Base-by-base conservation (phyloP, 2,888 invertebrate species). In the Epinotia ramella region DNA sequence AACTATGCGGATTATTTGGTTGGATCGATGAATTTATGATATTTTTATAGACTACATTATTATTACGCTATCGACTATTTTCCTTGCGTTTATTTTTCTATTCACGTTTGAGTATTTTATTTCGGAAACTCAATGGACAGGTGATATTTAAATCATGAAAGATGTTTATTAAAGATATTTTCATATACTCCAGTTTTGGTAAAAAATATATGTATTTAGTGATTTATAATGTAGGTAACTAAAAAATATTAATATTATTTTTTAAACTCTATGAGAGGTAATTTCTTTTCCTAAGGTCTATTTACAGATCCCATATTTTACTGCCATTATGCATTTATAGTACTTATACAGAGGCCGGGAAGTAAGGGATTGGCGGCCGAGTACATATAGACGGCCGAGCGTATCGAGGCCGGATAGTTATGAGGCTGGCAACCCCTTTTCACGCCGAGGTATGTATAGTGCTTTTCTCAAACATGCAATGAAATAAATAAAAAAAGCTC, bases 131-230 rank as follows among this genome's bases (percentile, higher is more conserved):
- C 1, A 16, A 13, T 33, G 33, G 7, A 7, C 6, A 33, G 33
- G 33, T 33, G 33, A 33, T 33, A 33, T n/a, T n/a, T 33, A 33
- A 33, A 33, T 6, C 46, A 13, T 49, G 46, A 13, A 49, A 13
- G 46, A 49, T 49, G 13, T 57, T 28, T 56, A n/a, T 53, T 56
- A 63, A 7, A 56, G 20, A 56, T 64, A 63, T 64, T 71, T 71
- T 71, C 20, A 71, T 71, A 24, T 71, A 71, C 71, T 64, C 63
- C 63, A 40, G 16, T 64, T 64, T 63, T 56, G 53, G 71, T 49
- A 53, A 56, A 53, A n/a, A 28, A 71, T 44, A 53, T 71, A 53
- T 53, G 18, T 44, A 46, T 40, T 62, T 63, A 63, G 11, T 63
- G 5, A 16, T 49, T 40, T 40, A 40, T 40, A 40, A 40, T 9